A percentile compares a stretch with the other conserved stretches of the same genome.
Evolutionary conservation across 2,888 invertebrate species (phyloP).

Genomic region (Phasia obesa): DNA sequence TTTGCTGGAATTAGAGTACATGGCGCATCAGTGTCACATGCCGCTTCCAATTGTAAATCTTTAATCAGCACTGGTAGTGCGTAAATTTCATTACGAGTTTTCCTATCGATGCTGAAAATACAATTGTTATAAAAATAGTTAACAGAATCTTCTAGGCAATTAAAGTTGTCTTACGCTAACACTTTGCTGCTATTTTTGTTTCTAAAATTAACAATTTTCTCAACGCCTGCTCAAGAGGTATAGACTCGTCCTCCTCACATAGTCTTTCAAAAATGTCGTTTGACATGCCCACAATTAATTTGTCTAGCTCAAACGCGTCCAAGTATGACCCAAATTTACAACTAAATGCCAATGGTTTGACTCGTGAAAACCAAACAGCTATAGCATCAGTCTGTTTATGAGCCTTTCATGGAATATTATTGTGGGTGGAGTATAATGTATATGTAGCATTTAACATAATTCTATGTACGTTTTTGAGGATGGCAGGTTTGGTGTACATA

Average conservation of each 20-base stretch:
- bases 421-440: no score
- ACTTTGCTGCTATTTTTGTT: no score
- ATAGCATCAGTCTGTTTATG: background rate
- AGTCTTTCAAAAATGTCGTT: conserved; percentile 1
- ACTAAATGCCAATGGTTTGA: background rate
- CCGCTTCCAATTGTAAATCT: background rate
- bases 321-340: conserved; percentile 2
- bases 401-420: no score
- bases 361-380: background rate
- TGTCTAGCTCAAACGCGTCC: background rate
- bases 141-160: background rate
- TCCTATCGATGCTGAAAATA: conserved; percentile 14
- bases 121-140: background rate
- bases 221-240: background rate
- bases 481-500: background rate
- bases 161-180: no score
- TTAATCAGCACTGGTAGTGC: conserved; percentile 12
- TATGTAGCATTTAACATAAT: no score
- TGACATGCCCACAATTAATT: background rate
- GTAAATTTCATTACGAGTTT: conserved; percentile 11
- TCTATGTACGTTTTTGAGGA: no score
- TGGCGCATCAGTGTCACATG: conserved; percentile 23
- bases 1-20: conserved; percentile 4
- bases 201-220: background rate
- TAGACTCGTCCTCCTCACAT: conserved; percentile 3